Base-by-base conservation (phyloP, 2,797 vertebrate genomes). In the Nothura maculosa region DNA sequence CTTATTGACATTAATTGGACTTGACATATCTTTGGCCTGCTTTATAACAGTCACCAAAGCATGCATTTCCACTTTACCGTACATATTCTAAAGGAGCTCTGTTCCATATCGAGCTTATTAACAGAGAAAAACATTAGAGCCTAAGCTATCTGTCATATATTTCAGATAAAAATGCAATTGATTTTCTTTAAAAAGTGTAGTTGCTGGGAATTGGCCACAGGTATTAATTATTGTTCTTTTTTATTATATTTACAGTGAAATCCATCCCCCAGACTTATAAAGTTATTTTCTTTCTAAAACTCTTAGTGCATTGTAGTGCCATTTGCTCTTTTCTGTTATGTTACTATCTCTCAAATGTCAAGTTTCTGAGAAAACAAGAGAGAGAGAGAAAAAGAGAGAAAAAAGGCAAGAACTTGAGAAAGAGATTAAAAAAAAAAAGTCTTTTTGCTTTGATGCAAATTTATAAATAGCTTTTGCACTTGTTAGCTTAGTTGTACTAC, bases 1-100 rank as follows among this genome's bases (percentile, higher is more conserved):
- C 96, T 98, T 94, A 88, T 97, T 98, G 98, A 98, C 97, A 83
- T 96, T 98, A 98, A 98, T 98, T 98, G 98, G 97, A 97, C 93
- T 95, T 98, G 98, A 98, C 98, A 89, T 96, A 98, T 97, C 97
- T 98, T 97, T 98, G 98, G 98, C 98, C 97, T 97, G 98, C 97
- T 97, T 97, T 97, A 88, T 97, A 97, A 91, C 97, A 96, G 93
- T 96, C 92, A 92, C 97, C 95, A 94, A 96, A 94, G 95, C 96
- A 87, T 78, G 91, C 96, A 95, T 97, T 98, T 97, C 96, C 89
- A 77, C 96, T 94, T 93, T 96, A 77, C 97, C 92, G 70, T 94
- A 96, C 93, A 95, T 94, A 96, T 97, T 98, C 97, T 95, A 96
- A 97, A 95, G 96, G 95, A 97, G 96, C 96, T 97, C 97, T 96